Evolutionary conservation across 2,797 vertebrate genomes (phyloP), one percentile per base, ranked within the genome.

Genomic region (Oreonectes daqikongensis): DNA sequence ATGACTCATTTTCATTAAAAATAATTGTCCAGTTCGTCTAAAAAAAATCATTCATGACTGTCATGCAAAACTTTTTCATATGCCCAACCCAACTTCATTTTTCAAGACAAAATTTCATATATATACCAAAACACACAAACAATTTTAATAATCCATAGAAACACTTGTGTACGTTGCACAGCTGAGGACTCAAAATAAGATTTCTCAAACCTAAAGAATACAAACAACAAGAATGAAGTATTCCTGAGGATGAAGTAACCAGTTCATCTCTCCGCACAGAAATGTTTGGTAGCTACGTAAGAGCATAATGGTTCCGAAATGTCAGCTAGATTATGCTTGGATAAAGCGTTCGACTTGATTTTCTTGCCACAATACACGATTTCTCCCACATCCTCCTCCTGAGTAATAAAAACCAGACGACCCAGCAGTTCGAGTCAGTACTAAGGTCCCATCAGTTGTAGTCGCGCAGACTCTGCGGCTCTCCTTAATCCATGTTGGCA

Each of bases 401-500:
- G 72, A 86, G 78, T 92, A 91, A 93, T 92, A 86, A 90, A 90
- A 92, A 92, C 87, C 92, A 93, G 91, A 90, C 82, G 79, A 80
- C 81, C 70, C 85, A 84, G 82, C 82, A 87, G 88, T 85, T 88
- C 72, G 81, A 88, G 89, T 89, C 92, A 89, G 86, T 85, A 87
- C 81, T 82, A 14, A 81, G 83, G 84, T 91, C 90, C 90, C 91
- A 90, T 89, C 90, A 89, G 86, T 82, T 88, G 78, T 79, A 84
- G 88, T 86, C 87, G 87, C 86, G 87, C 86, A 87, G 88, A 89
- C 89, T 88, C 83, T 75, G 84, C 82, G 78, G 85, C 87, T 89
- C 89, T 91, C 87, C 86, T 86, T 90, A 92, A 93, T 92, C 86
- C 87, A 86, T 86, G 88, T 83, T 92, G 92, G 91, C 91, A 91